Conservation (phyloP, 2,113 vertebrate genomes). For the Xenopus laevis region DNA sequence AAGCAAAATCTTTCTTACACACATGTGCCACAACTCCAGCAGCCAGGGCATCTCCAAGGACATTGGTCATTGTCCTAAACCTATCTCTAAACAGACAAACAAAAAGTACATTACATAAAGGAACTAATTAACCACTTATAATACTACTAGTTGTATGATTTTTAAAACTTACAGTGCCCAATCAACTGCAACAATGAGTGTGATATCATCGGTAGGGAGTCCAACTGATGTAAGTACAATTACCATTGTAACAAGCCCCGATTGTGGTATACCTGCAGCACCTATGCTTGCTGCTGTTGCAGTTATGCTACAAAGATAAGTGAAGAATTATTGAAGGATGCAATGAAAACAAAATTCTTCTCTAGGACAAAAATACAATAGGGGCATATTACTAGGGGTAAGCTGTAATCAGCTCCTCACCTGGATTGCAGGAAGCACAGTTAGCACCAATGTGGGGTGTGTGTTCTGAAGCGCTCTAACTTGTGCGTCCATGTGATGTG, state of each 20-base stretch:
- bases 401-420: too few relatives aligned
- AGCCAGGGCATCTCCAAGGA: constrained; percentile 77
- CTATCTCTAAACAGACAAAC: constrained; percentile 64
- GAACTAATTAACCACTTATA: too few relatives aligned
- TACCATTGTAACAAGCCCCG: constrained; percentile 84
- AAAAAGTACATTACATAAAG: background rate
- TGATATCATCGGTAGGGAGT: constrained; percentile 80
- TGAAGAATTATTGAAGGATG: background rate
- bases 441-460: too few relatives aligned
- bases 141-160: too few relatives aligned
- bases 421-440: too few relatives aligned
- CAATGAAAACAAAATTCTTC: background rate
- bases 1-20: constrained; percentile 73
- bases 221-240: constrained; percentile 85
- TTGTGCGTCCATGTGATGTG: too few relatives aligned
- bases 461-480: too few relatives aligned
- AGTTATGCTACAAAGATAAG: constrained; percentile 16
- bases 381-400: too few relatives aligned
- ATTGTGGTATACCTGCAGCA: constrained; percentile 80
- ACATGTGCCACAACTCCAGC: constrained; percentile 78
- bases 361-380: background rate
- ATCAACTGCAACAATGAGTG: constrained; percentile 78
- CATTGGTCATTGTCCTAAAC: constrained; percentile 80
- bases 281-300: constrained; percentile 33
- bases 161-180: constrained; percentile 77